Conservation (phyloP, 64 coral and sea anemone genomes). For the Stichodactyla helianthus region DNA sequence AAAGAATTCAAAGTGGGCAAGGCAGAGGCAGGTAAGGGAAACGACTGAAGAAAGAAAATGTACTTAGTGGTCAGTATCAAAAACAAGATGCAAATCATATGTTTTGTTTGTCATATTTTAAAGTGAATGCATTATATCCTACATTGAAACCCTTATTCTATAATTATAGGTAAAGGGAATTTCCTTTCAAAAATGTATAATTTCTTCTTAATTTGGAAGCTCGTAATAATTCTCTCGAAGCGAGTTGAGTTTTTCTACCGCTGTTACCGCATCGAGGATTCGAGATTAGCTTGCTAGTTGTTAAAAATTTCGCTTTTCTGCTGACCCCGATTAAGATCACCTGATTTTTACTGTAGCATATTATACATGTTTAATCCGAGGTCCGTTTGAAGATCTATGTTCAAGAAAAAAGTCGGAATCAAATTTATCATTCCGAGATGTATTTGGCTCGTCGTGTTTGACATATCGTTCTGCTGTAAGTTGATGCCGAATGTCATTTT, state of each 20-base stretch:
- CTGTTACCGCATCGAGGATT: not conserved
- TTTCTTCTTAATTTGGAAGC: not conserved
- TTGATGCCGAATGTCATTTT: not conserved
- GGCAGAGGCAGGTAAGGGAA: conserved; percentile 54
- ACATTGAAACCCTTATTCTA: not conserved
- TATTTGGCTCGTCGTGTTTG: not conserved
- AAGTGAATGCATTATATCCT: not conserved
- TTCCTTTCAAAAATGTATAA: not conserved
- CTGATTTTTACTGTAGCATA: not conserved
- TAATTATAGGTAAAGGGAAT: not conserved
- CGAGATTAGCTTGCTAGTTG: not conserved
- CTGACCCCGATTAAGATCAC: not conserved
- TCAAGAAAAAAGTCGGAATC: not conserved
- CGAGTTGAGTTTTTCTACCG: not conserved
- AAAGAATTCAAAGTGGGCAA: conserved; percentile 69
- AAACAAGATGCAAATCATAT: conserved; percentile 70
- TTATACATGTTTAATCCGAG: not conserved
- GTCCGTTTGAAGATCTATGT: not conserved
- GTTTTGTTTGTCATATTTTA: conserved; percentile 22
- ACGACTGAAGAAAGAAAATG: not conserved
- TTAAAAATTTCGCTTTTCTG: not conserved
- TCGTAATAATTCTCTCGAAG: not conserved
- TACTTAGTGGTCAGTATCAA: conserved; percentile 16
- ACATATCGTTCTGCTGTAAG: not conserved
- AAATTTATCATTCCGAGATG: not conserved